A percentile compares a stretch with the other conserved stretches of the same genome.
Evolutionary conservation across 2,113 vertebrate genomes (phyloP).

Genomic region (Turdus rufiventris): DNA sequence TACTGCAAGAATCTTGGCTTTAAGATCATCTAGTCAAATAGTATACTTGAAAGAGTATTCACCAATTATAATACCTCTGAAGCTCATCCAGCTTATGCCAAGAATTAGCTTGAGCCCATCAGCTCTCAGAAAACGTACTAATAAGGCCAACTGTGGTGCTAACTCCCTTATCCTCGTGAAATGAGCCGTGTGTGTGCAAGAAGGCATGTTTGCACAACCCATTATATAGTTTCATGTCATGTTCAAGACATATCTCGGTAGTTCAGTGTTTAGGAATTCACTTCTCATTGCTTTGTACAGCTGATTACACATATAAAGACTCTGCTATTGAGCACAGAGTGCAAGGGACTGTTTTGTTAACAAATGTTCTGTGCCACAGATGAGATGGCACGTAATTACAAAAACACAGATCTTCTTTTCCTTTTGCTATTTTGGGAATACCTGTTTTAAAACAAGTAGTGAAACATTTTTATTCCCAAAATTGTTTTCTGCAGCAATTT

Average conservation of each 20-base stretch:
- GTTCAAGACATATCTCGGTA: neutral
- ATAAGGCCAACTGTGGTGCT: neutral
- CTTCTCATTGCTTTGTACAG: conserved; percentile 1
- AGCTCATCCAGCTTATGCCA: neutral
- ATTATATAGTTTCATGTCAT: neutral
- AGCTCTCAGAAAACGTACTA: neutral
- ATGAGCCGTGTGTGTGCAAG: neutral
- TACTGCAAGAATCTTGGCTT: neutral
- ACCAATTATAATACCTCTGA: neutral
- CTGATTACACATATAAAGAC: conserved; percentile 16
- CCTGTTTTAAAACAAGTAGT: neutral
- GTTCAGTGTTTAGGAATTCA: neutral
- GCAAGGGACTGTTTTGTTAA: conserved; percentile 13
- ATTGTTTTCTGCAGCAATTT: neutral
- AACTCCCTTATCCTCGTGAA: neutral
- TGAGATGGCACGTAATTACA: neutral
- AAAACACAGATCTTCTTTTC: neutral
- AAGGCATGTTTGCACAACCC: neutral
- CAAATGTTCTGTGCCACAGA: neutral
- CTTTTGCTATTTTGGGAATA: neutral
- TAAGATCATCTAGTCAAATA: neutral
- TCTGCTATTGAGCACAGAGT: neutral
- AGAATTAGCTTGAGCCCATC: neutral
- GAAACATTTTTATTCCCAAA: neutral
- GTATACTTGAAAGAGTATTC: neutral